Evolutionary conservation across 2,888 invertebrate genomes (phyloP), one percentile per base, ranked within the genome.

Genomic region (Clistopyga incitator): DNA sequence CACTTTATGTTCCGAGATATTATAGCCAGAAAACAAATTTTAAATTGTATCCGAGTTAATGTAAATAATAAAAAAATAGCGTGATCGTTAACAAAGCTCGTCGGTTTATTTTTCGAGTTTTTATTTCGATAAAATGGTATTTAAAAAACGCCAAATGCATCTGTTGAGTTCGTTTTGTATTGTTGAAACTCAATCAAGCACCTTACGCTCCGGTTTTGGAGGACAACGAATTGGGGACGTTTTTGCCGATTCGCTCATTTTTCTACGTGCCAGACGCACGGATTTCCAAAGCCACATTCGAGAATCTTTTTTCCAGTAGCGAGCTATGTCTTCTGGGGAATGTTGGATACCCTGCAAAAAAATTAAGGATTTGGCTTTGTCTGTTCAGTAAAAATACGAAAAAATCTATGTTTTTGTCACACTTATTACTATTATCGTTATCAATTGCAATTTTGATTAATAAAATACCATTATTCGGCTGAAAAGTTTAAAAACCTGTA

Each of bases 231-330:
- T 78, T 38, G 81, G 81, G 50, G 47, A 50, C 8, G 45, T 80
- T 20, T 71, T 81, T n/a, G 56, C 47, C 8, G 72, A 71, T 59
- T 88, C 85, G 50, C 65, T 84, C 78, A 88, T 90, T 75, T 74
- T 86, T 80, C 52, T 86, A 13, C 87, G 86, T 29, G 89, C 87
- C 6, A 89, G 81, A 67, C 90, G 89, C 29, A 90, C 88, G 3
- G 92, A 91, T 84, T 95, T 95, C 95, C 95, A 96, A 75, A 96
- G 92, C 94, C 96, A 96, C 94, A 94, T 96, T 88, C 96, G 94
- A 85, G 96, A 96, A 88, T 96, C 96, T 90, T 96, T 96, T 90
- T 96, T 96, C 96, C 96, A 96, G 82, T 94, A 94, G 88, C 94
- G 94, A 0, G 96, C 95, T 80, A 96, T 95, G 89, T 96, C 95